phyloP scores from a whole-genome alignment of 2,797 vertebrate species.

The Carcharodon carcharias region DNA sequence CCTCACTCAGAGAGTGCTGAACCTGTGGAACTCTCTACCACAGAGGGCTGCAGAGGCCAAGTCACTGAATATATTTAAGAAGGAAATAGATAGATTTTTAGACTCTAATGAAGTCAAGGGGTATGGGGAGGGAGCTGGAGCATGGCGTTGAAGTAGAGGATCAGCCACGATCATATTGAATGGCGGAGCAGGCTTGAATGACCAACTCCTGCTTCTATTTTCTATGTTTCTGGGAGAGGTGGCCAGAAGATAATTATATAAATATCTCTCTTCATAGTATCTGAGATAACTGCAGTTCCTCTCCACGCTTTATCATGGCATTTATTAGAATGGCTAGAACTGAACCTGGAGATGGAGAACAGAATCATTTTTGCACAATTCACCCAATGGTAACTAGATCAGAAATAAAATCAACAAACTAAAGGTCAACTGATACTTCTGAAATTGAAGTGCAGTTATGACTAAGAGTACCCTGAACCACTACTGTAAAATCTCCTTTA shows the following conservation, averaged over 20 bases:
- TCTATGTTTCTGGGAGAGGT: neutral
- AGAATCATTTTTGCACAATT: neutral
- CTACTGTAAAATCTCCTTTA: neutral
- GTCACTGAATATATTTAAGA: too few species aligned
- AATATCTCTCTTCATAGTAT: neutral
- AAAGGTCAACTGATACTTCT: neutral
- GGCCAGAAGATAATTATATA: too few species aligned
- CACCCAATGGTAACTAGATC: neutral
- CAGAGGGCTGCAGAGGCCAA: too few species aligned
- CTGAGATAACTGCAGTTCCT: neutral
- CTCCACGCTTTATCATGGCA: neutral
- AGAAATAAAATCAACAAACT: neutral
- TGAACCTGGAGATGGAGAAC: neutral
- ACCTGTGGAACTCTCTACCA: too few species aligned
- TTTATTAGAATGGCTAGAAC: neutral
- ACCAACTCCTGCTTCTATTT: too few species aligned
- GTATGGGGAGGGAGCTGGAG: too few species aligned
- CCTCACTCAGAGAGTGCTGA: too few species aligned
- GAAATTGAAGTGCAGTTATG: neutral
- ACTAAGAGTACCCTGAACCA: neutral
- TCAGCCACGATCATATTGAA: too few species aligned
- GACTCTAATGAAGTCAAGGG: too few species aligned
- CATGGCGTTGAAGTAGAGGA: too few species aligned
- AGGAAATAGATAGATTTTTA: too few species aligned
- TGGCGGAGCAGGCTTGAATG: too few species aligned